Evolutionary conservation across 2,888 invertebrate genomes (phyloP).

Genomic region (Stenodema calcarata): DNA sequence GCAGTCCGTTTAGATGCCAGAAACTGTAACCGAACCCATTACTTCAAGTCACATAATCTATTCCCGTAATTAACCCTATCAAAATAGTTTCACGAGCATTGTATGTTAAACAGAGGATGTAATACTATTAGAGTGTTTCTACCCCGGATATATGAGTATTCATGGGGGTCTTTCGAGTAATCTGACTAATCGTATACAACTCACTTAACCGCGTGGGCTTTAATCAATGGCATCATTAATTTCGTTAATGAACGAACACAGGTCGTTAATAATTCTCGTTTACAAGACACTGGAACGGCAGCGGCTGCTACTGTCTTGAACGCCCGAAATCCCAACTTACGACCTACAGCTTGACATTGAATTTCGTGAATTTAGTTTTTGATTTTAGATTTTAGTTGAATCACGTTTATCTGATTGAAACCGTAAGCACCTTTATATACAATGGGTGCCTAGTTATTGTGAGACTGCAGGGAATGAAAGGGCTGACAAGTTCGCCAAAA

Average conservation of each 20-base stretch:
- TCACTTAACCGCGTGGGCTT: neutral
- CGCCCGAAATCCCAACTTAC: neutral
- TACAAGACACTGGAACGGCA: neutral
- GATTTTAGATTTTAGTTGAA: no score
- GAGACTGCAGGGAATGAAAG: no score
- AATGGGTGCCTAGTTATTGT: no score
- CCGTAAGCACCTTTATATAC: no score
- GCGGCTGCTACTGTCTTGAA: neutral
- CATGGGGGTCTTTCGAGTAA: neutral
- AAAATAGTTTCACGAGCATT: neutral
- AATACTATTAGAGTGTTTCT: conserved; percentile 4
- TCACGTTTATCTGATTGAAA: no score
- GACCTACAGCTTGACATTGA: no score
- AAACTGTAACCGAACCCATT: neutral
- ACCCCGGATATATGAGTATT: conserved; percentile 2
- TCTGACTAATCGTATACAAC: neutral
- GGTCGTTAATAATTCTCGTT: neutral
- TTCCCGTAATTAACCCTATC: conserved; percentile 23
- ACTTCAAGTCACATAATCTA: conserved; percentile 12
- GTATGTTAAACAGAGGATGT: conserved; percentile 23
- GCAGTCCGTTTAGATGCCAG: neutral
- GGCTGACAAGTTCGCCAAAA: no score
- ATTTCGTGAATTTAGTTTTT: no score
- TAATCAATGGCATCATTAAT: conserved; percentile 11
- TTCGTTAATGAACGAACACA: neutral